These are phyloP conservation scores for Zosterops pallidus DNA, from an alignment of 2,113 vertebrate species.

Conservation along the genomic window DNA sequence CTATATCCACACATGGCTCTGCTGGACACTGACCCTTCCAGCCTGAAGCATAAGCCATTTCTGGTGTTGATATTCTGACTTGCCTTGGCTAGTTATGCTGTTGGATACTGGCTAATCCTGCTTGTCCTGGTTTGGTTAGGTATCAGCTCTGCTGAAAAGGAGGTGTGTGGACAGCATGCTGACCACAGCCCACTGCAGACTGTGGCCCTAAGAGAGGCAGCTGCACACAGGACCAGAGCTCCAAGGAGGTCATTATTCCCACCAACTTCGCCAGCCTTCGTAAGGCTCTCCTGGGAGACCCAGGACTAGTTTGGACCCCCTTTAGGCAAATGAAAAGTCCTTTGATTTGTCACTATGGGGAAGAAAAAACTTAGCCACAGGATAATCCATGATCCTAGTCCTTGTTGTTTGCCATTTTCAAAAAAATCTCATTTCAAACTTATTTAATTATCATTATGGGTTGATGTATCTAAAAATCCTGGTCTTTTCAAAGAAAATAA, in stretches of 20 bases:
- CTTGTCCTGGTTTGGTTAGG: background rate
- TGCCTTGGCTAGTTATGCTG: background rate
- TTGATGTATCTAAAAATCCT: background rate
- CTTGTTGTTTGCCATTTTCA: background rate
- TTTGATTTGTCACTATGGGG: background rate
- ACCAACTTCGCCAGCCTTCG: background rate
- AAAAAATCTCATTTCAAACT: background rate
- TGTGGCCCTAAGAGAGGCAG: background rate
- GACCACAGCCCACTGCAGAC: background rate
- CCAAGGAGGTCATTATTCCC: background rate
- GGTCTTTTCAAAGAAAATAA: background rate
- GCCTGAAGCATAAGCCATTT: background rate
- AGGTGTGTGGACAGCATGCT: rapidly evolving
- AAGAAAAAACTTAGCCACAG: background rate
- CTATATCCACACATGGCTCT: rapidly evolving
- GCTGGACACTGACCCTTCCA: background rate
- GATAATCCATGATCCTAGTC: background rate
- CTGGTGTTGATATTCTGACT: background rate
- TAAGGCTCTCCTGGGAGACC: background rate
- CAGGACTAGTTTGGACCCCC: background rate
- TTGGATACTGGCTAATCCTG: background rate
- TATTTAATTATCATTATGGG: background rate
- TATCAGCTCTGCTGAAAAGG: background rate
- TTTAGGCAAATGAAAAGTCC: background rate
- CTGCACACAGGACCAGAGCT: background rate